Evolutionary conservation across 2,888 invertebrate species (phyloP).

Genomic region (Callyntrura guangdongensis): DNA sequence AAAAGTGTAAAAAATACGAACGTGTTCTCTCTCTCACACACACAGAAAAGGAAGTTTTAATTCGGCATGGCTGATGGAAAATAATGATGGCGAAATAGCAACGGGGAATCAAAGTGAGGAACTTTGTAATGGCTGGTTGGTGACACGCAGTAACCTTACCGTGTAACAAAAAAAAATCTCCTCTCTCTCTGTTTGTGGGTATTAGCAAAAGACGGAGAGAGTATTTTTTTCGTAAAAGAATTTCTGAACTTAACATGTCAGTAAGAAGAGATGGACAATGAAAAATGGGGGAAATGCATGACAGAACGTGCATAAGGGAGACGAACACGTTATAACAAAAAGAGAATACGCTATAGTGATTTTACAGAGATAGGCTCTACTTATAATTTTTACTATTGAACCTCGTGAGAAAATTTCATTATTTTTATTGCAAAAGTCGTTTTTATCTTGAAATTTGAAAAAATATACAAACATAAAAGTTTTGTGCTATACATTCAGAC

Average conservation of each 20-base stretch:
- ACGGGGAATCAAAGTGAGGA: neutral
- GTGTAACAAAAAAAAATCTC: neutral
- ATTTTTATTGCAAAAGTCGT: slow-evolving; percentile 23
- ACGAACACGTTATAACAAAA: neutral
- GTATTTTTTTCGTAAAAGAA: slow-evolving; percentile 33
- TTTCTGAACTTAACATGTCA: slow-evolving; percentile 2
- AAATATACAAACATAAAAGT: neutral
- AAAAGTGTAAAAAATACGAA: slow-evolving; percentile 8
- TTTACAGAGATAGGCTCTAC: neutral
- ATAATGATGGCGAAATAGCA: slow-evolving; percentile 40
- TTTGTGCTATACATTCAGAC: neutral
- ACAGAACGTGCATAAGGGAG: neutral
- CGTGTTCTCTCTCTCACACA: neutral
- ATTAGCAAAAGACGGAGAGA: neutral
- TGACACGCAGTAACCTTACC: neutral
- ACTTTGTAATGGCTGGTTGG: too few relatives aligned
- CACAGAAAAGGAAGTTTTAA: slow-evolving; percentile 65
- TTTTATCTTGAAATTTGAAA: neutral
- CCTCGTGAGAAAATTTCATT: slow-evolving; percentile 66
- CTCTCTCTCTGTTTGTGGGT: neutral
- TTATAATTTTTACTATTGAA: slow-evolving; percentile 49
- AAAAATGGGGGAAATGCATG: slow-evolving; percentile 57
- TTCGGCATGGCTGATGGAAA: slow-evolving; percentile 57
- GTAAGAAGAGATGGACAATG: slow-evolving; percentile 43
- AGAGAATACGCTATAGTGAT: slow-evolving; percentile 16